Conservation (phyloP, 2,113 vertebrate species). For the Sphaerodactylus townsendi region DNA sequence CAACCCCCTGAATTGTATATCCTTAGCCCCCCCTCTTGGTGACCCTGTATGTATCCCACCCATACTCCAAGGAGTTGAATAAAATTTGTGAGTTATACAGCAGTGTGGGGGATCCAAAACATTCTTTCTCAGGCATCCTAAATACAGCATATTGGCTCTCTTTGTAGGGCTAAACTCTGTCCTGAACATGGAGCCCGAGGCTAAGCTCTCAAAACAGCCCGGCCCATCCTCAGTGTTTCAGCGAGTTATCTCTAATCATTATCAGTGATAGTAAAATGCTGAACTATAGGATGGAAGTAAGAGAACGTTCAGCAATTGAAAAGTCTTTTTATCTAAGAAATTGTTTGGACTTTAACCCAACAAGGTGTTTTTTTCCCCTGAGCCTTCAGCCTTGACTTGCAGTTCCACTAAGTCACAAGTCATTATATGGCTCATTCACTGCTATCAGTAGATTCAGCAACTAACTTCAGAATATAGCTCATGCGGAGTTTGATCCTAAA, state of each 20-base stretch:
- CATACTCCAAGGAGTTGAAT: too few relatives aligned
- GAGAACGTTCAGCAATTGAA: not conserved
- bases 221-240: not conserved
- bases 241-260: not conserved
- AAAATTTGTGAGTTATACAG: too few relatives aligned
- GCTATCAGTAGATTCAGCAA: not conserved
- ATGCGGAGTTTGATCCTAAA: not conserved
- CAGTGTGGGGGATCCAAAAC: not conserved
- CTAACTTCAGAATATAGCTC: not conserved
- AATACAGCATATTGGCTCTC: not conserved
- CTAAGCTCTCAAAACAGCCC: not conserved
- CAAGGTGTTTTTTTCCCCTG: not conserved
- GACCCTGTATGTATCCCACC: too few relatives aligned
- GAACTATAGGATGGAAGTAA: not conserved
- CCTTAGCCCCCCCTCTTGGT: too few relatives aligned
- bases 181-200: not conserved
- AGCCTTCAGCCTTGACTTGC: not conserved
- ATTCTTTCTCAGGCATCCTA: not conserved
- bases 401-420: not conserved
- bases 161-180: not conserved
- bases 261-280: not conserved
- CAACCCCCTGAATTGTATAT: too few relatives aligned
- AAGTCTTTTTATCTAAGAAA: not conserved
- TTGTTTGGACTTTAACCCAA: not conserved
- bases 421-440: not conserved